Percentiles rank a stretch among this genome's conserved stretches.
phyloP scores from a whole-genome alignment of 2,113 vertebrate species.

The Capreolus pygargus region DNA sequence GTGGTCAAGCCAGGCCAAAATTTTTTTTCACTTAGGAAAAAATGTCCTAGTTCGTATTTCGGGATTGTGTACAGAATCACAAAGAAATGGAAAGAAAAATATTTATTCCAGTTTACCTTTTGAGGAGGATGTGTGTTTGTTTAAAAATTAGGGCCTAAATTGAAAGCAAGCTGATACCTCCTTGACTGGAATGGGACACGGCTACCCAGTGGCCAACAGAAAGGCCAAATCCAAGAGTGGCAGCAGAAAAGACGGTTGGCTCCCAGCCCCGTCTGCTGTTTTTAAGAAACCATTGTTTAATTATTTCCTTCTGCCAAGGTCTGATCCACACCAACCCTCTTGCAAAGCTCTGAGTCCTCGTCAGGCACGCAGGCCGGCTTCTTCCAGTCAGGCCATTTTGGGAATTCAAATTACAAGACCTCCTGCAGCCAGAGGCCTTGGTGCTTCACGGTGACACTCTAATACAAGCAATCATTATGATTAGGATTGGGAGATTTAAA shows the following conservation, averaged over 20 bases:
- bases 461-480: background rate
- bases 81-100: background rate
- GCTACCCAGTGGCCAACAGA: background rate
- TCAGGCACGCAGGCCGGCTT: background rate
- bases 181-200: background rate
- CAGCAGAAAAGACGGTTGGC: background rate
- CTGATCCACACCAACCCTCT: slow-evolving; percentile 43
- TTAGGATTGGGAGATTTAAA: background rate
- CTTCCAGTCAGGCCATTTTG: slow-evolving; percentile 15
- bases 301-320: slow-evolving; percentile 77
- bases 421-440: slow-evolving; percentile 23
- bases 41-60: background rate
- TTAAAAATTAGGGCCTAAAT: background rate
- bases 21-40: slow-evolving; percentile 6
- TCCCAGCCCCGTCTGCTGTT: background rate
- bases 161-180: background rate
- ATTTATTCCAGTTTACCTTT: background rate
- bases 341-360: background rate
- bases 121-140: background rate
- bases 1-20: background rate
- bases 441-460: background rate
- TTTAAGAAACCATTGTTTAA: slow-evolving; percentile 84
- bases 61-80: background rate
- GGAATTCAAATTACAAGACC: slow-evolving; percentile 53
- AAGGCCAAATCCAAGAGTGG: background rate